A percentile compares a stretch with the other conserved stretches of the same genome.
phyloP scores from a whole-genome alignment of 2,797 vertebrate genomes.

The Scyliorhinus canicula region DNA sequence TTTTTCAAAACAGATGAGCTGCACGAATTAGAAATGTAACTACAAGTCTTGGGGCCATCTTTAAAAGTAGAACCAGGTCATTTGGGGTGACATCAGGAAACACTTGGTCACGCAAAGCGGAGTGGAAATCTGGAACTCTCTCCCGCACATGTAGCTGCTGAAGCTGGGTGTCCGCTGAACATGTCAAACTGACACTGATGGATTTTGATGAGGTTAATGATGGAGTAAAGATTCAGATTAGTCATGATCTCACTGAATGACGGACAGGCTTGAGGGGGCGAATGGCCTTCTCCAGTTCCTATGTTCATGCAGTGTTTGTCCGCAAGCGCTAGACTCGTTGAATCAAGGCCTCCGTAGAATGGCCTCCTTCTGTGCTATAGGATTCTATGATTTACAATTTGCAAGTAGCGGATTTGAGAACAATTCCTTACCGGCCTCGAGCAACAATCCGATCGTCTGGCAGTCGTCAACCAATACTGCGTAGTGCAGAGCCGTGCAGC shows the following conservation, averaged over 20 bases:
- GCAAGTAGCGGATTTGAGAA: not conserved
- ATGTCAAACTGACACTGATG: not conserved
- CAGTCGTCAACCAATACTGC: conserved; percentile 80
- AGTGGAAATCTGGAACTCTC: not conserved
- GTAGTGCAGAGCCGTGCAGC: conserved; percentile 85
- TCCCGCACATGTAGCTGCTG: not conserved
- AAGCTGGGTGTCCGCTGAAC: not conserved
- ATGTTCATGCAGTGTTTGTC: not conserved
- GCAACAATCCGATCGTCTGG: conserved; percentile 63
- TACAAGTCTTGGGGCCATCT: not conserved
- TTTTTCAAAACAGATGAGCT: not conserved
- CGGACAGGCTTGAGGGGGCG: not conserved
- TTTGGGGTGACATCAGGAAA: not conserved
- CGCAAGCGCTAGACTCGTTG: not conserved
- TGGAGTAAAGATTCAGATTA: not conserved
- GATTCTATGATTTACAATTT: not conserved
- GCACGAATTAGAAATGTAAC: not conserved
- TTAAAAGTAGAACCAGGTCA: not conserved
- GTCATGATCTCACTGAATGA: not conserved
- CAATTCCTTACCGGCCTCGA: conserved; percentile 66
- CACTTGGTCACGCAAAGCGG: not conserved
- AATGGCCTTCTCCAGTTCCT: not conserved
- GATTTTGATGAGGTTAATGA: not conserved
- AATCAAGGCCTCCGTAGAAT: too few species aligned
- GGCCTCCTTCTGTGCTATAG: not conserved